These are phyloP conservation scores for Antheraea mylitta DNA, from an alignment of 1,140 invertebrate genomes.

Conservation along the genomic window DNA sequence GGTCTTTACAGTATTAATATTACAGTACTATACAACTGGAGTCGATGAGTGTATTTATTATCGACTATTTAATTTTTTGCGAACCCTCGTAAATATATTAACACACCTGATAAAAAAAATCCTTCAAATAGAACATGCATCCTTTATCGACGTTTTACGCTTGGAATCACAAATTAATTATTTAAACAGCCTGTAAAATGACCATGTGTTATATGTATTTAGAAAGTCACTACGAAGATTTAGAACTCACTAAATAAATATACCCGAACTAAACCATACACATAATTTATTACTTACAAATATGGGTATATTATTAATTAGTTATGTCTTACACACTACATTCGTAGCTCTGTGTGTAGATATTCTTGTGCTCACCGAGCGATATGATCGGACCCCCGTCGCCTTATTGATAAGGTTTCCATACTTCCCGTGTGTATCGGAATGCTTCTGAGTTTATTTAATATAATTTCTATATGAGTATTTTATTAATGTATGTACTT, in stretches of 20 bases:
- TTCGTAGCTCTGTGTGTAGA: conserved; percentile 51
- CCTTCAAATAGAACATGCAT: no score
- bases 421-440: conserved; percentile 71
- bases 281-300: conserved; percentile 47
- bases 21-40: no score
- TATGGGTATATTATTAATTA: conserved; percentile 5
- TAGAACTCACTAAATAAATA: not conserved
- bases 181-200: no score
- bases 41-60: no score
- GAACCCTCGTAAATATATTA: no score
- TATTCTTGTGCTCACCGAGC: conserved; percentile 53
- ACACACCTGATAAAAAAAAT: no score
- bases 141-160: no score
- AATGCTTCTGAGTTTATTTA: conserved; percentile 73
- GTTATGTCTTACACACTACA: not conserved
- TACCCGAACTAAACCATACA: conserved; percentile 6
- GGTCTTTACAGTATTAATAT: no score
- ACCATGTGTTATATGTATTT: no score
- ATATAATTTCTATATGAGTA: conserved; percentile 44
- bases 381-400: conserved; percentile 71
- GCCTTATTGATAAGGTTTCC: conserved; percentile 76
- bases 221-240: not conserved
- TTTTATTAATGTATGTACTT: conserved; percentile 6
- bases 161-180: no score
- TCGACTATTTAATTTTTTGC: no score